Percentiles rank a stretch among this genome's conserved stretches.
Evolutionary conservation across 2,113 vertebrate species (phyloP).

Genomic region (Psophia crepitans): DNA sequence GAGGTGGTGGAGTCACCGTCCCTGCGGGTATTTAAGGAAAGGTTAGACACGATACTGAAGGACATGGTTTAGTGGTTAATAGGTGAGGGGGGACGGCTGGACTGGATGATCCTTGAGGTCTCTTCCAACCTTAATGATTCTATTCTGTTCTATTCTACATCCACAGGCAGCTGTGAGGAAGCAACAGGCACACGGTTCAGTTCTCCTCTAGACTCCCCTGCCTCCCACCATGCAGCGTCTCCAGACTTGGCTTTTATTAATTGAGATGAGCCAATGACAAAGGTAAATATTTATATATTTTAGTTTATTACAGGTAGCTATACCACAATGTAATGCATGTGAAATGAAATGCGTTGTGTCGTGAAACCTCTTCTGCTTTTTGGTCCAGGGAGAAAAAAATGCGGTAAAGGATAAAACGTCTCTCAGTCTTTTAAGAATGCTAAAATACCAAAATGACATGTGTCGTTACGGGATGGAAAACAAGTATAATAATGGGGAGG

Average conservation of each 20-base stretch:
- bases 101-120: no score
- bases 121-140: no score
- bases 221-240: not conserved
- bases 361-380: not conserved
- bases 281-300: not conserved
- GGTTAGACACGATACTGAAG: no score
- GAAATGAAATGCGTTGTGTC: not conserved
- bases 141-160: no score
- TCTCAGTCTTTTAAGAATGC: not conserved
- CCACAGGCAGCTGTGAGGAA: not conserved
- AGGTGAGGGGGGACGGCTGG: no score
- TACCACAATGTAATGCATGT: not conserved
- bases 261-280: not conserved
- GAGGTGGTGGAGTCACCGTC: no score
- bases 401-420: not conserved
- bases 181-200: not conserved
- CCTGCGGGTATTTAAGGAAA: no score
- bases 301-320: not conserved
- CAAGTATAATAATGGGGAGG: not conserved
- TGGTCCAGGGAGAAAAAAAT: not conserved
- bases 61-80: no score
- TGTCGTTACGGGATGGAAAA: not conserved
- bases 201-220: not conserved
- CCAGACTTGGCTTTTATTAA: not conserved
- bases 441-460: not conserved